A percentile compares a stretch with the other conserved stretches of the same genome.
phyloP scores from a whole-genome alignment of 2,113 vertebrate genomes.

The Gymnogyps californianus region DNA sequence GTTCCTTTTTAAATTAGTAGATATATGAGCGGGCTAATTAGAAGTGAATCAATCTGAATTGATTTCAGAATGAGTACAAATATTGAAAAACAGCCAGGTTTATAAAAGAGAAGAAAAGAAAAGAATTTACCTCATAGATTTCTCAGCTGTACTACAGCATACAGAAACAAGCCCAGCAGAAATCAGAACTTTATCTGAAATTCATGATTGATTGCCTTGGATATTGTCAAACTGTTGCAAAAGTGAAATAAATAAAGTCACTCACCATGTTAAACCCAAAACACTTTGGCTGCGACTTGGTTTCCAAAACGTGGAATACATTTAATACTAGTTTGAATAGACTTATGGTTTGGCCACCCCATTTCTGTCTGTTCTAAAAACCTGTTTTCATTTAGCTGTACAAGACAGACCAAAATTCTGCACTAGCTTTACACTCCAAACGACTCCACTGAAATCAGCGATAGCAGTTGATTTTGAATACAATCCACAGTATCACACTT shows the following conservation, averaged over 20 bases:
- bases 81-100: neutral
- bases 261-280: neutral
- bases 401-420: neutral
- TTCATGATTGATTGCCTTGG: neutral
- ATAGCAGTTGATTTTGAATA: conserved; percentile 1
- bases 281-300: neutral
- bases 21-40: neutral
- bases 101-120: neutral
- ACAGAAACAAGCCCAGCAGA: neutral
- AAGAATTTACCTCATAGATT: neutral
- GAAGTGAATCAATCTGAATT: neutral
- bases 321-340: neutral
- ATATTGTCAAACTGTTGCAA: neutral
- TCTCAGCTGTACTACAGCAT: neutral
- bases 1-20: neutral
- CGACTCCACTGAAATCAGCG: neutral
- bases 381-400: conserved; percentile 33
- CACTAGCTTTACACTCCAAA: neutral
- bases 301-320: conserved; percentile 26
- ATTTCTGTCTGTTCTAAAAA: neutral
- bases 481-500: neutral
- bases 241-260: neutral
- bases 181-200: neutral
- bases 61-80: neutral
- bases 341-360: neutral